Percentiles rank a stretch among this genome's conserved stretches.
These are phyloP conservation scores for Epinephelus malabaricus DNA, from an alignment of 2,797 vertebrate species.

Conservation along the genomic window DNA sequence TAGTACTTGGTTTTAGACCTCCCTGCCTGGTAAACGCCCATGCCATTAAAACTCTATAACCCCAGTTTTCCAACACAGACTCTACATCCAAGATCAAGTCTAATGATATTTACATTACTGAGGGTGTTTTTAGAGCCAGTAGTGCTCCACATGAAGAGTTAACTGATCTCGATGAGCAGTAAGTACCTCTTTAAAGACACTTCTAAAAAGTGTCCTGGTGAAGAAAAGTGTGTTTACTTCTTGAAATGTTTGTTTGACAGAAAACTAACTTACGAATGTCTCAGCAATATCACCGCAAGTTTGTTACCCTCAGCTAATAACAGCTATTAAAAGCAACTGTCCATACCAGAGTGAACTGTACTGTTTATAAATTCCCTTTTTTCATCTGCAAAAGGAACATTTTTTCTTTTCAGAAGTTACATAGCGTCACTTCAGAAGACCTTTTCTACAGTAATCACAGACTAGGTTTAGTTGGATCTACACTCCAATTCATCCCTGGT, in stretches of 20 bases:
- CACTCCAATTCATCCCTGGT: slow-evolving; percentile 26
- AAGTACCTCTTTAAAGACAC: background rate
- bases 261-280: background rate
- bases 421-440: background rate
- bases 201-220: background rate
- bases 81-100: slow-evolving; percentile 1
- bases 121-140: background rate
- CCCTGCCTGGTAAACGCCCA: background rate
- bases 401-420: slow-evolving; percentile 1
- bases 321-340: background rate
- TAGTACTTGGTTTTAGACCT: background rate
- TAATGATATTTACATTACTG: background rate
- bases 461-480: slow-evolving; percentile 3
- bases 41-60: background rate
- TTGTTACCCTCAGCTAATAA: slow-evolving; percentile 3
- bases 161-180: background rate
- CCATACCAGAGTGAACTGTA: background rate
- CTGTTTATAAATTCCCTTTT: background rate
- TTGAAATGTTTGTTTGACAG: background rate
- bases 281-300: background rate
- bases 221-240: background rate
- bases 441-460: slow-evolving; percentile 19
- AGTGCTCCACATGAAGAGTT: background rate
- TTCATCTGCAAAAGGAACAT: background rate
- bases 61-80: slow-evolving; percentile 12